phyloP scores from a whole-genome alignment of 2,113 vertebrate genomes.

The Grammomys surdaster region DNA sequence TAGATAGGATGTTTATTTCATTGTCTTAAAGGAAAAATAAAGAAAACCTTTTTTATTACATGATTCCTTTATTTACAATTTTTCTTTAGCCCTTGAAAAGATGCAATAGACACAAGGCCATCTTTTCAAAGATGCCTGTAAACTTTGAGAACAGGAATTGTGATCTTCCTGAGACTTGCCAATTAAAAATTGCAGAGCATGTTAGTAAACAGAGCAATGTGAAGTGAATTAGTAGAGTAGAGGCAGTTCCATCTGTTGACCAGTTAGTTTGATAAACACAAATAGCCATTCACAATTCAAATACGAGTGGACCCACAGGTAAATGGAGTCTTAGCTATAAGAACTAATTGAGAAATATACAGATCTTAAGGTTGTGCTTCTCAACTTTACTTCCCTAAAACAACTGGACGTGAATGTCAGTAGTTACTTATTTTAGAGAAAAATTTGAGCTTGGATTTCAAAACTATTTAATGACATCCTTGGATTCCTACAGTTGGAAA shows the following conservation, averaged over 20 bases:
- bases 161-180: slow-evolving; percentile 73
- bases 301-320: slow-evolving; percentile 47
- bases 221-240: not conserved
- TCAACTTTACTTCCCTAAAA: slow-evolving; percentile 32
- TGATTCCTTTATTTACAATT: slow-evolving; percentile 15
- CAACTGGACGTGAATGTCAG: slow-evolving; percentile 11
- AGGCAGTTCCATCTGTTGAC: not conserved
- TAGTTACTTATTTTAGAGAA: slow-evolving; percentile 6
- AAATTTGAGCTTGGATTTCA: slow-evolving; percentile 30
- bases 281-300: slow-evolving; percentile 68
- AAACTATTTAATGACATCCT: slow-evolving; percentile 8
- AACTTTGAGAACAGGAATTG: slow-evolving; percentile 70
- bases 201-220: not conserved
- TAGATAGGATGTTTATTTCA: not conserved
- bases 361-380: slow-evolving; percentile 25
- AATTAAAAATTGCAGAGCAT: slow-evolving; percentile 50
- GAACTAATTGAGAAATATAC: not conserved
- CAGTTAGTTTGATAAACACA: not conserved
- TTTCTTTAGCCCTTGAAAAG: slow-evolving; percentile 57
- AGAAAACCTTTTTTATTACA: not conserved
- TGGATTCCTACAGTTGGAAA: slow-evolving; percentile 65
- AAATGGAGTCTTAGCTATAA: slow-evolving; percentile 34
- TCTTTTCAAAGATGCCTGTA: slow-evolving; percentile 61
- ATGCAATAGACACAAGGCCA: slow-evolving; percentile 48
- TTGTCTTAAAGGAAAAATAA: not conserved